Evolutionary conservation across 2,888 invertebrate genomes (phyloP).

Genomic region (Trichogramma evanescens): DNA sequence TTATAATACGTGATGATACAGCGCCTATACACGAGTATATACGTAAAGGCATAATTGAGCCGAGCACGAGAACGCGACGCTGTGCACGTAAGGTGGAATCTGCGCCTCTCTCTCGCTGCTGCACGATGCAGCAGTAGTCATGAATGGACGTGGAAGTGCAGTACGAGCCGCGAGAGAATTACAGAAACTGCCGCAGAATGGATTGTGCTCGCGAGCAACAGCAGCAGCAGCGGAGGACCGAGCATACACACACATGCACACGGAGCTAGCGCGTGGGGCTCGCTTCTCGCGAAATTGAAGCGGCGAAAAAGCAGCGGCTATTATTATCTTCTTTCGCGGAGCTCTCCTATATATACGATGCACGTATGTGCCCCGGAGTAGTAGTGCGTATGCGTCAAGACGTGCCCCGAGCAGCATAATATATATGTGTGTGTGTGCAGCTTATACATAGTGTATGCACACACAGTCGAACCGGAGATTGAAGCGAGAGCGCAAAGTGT

Average conservation of each 20-base stretch:
- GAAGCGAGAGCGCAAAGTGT: constrained; percentile 13
- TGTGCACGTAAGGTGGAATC: constrained; percentile 5
- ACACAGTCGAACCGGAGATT: not conserved
- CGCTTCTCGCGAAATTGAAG: constrained; percentile 11
- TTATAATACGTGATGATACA: too few relatives aligned
- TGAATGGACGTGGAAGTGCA: not conserved
- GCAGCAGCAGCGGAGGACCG: too few relatives aligned
- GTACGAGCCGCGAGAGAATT: not conserved
- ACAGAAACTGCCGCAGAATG: not conserved
- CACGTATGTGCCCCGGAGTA: not conserved
- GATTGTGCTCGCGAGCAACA: not conserved
- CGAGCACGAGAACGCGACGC: constrained; percentile 25
- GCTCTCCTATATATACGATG: too few relatives aligned
- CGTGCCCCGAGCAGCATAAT: too few relatives aligned
- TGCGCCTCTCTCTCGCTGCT: not conserved
- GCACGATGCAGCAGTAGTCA: not conserved
- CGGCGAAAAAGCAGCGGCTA: constrained; percentile 24
- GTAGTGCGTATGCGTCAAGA: too few relatives aligned
- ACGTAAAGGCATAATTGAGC: constrained; percentile 33
- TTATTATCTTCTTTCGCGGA: constrained; percentile 30
- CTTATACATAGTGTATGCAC: too few relatives aligned
- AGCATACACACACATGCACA: too few relatives aligned
- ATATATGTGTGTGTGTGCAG: too few relatives aligned
- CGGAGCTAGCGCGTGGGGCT: too few relatives aligned
- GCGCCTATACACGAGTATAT: too few relatives aligned